Base-by-base conservation (phyloP, 2,113 vertebrate genomes). In the Mungos mungo region DNA sequence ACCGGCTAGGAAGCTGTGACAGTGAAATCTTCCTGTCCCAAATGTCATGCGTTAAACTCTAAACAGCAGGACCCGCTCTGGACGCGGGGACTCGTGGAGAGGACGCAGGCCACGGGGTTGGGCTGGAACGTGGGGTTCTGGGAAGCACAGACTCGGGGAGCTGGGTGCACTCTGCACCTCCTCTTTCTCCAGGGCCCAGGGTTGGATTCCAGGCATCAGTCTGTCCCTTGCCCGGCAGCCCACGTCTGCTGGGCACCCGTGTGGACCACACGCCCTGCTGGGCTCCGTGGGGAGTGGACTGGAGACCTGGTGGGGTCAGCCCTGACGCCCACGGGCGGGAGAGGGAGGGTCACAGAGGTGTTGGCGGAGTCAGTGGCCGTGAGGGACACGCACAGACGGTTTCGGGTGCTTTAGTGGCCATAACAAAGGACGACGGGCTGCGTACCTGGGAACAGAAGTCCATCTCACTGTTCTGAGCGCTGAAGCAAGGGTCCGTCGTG, bases 141-240 rank as follows among this genome's bases (percentile, higher is more conserved):
- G 85, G 16, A 38, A 27, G 25, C 86, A 38, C 11, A 2, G 25
- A 31, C 10, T 27, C 0, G 4, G 52, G 72, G 19, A 65, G 31
- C 19, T 29, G 13, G 27, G 63, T 12, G 19, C 2, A 1, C 13
- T n/a, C 27, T 10, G 33, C 7, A 1, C 21, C 31, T 14, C 45
- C 31, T 35, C 52, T 3, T 16, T n/a, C 13, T 25, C 41, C 12
- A 18, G 45, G 27, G 38, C 54, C n/a, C 25, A 1, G 10, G 23
- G 21, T 47, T 65, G 27, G n/a, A 18, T 29, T 31, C 21, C 31
- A 65, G 63, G 23, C 41, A 10, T 23, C 23, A 0, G 0, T 25
- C 2, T 2, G 33, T 0, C 27, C 5, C 0, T 25, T 5, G 2
- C 38, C 2, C 11, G 2, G 3, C 35, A 19, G 7, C 15, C 38